Conservation (phyloP, 2,797 vertebrate species). For the Glyptemys insculpta region DNA sequence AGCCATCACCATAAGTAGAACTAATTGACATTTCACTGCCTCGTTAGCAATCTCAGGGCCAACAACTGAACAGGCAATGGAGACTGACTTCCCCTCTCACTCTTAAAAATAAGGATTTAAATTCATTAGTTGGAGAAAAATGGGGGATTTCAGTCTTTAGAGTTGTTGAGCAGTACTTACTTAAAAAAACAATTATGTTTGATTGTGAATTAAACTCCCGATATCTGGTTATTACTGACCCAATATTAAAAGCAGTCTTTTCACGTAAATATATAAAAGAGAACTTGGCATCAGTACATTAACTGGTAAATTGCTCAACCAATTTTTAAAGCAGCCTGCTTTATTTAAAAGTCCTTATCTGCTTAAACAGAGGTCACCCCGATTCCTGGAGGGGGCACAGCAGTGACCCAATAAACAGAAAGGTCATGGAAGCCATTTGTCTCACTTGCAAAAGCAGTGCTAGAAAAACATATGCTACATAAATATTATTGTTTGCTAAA, state of each 20-base stretch:
- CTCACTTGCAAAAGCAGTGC: constrained; percentile 47
- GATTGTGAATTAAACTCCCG: background rate
- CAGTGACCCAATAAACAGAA: constrained; percentile 21
- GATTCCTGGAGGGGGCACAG: background rate
- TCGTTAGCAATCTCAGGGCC: background rate
- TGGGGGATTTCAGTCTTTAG: background rate
- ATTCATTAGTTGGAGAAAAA: background rate
- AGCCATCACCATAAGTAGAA: constrained; percentile 25
- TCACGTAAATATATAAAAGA: background rate
- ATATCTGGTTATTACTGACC: background rate
- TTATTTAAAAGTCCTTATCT: background rate
- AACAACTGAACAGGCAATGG: background rate
- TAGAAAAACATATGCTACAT: constrained; percentile 34
- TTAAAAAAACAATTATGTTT: background rate
- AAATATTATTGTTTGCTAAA: constrained; percentile 74
- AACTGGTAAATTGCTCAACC: background rate
- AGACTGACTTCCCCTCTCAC: background rate
- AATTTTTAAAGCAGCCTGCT: background rate
- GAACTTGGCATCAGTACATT: background rate
- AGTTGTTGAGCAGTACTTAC: background rate
- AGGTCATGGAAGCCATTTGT: constrained; percentile 23
- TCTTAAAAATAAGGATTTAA: background rate
- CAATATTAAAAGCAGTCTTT: background rate
- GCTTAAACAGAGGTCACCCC: background rate
- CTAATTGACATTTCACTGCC: constrained; percentile 40